Base-by-base conservation (phyloP, 2,888 invertebrate genomes). In the Arctia plantaginis region DNA sequence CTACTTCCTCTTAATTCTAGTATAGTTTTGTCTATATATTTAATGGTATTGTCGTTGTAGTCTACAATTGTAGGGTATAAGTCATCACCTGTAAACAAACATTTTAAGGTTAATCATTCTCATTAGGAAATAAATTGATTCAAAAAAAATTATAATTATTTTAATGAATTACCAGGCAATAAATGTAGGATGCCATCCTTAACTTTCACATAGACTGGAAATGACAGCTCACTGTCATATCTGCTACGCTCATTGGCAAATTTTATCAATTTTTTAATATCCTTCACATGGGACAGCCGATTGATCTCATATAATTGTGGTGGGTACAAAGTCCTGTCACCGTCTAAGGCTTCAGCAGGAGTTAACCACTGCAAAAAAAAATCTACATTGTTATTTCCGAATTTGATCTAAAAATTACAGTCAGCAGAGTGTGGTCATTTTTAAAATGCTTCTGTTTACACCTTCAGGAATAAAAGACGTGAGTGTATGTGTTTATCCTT, bases 241-340 rank as follows among this genome's bases (percentile, higher is more conserved):
- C 90, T 89, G 69, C 96, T 96, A 59, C 97, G 96, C 23, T 96
- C 87, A 64, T 93, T 89, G 1, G 97, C 97, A 90, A 97, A 97
- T 62, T 94, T 85, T 15, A 96, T 86, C 39, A 98, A 91, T 71
- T 96, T 87, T 6, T 97, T 95, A 69, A 97, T 90, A 68, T 96
- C 94, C 12, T 90, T 85, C 80, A 97, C 96, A 77, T 96, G 95
- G 0, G 95, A 90, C 39, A 98, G 91, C 70, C 97, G 96, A 20
- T 95, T 95, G 2, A 98, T 90, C 93, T 98, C 98, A 89, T 98
- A 98, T 71, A 96, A 90, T 91, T 98, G 98, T 0, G 98, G 98
- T 3, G 97, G 97, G 68, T 97, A 97, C 23, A 98, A 86, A 73
- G 92, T 88, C 35, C 96, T 85, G 76, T 95, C 89, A 39, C 91